Evolutionary conservation across 2,888 invertebrate genomes (phyloP).

Genomic region (Brachyptera risi): DNA sequence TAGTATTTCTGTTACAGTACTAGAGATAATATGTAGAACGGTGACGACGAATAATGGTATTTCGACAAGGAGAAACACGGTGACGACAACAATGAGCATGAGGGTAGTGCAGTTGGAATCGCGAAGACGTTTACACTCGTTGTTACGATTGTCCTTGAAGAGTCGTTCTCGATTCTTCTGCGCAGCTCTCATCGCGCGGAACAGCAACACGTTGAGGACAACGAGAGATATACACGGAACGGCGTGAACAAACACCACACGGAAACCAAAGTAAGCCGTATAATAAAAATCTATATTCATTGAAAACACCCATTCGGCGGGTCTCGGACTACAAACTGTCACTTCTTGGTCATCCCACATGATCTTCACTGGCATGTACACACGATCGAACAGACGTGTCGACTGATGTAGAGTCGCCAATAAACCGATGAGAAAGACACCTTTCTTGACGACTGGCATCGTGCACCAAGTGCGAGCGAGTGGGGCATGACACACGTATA

Average conservation of each 20-base stretch:
- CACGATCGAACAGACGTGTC: conserved; percentile 74
- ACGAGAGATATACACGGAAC: conserved; percentile 86
- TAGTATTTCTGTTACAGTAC: conserved; percentile 64
- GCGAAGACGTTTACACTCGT: conserved; percentile 71
- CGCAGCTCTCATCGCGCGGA: conserved; percentile 79
- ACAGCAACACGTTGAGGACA: conserved; percentile 81
- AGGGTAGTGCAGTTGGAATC: conserved; percentile 82
- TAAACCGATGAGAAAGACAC: conserved; percentile 72
- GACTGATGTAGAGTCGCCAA: conserved; percentile 78
- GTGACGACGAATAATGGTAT: conserved; percentile 82
- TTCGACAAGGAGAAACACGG: conserved; percentile 77
- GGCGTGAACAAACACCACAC: conserved; percentile 88
- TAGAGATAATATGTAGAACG: conserved; percentile 75
- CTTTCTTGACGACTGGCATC: conserved; percentile 69
- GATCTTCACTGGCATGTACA: conserved; percentile 56
- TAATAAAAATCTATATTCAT: conserved; percentile 73
- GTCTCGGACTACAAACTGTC: conserved; percentile 58
- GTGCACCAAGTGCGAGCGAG: conserved; percentile 75
- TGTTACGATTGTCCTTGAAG: conserved; percentile 71
- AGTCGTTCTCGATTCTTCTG: conserved; percentile 72
- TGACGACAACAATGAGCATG: conserved; percentile 83
- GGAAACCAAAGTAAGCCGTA: conserved; percentile 76
- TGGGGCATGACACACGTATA: conserved; percentile 91
- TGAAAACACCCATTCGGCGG: conserved; percentile 68
- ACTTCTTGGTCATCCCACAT: conserved; percentile 66